These are phyloP conservation scores for Thaumatotibia leucotreta DNA, from an alignment of 1,140 invertebrate species.

Conservation along the genomic window DNA sequence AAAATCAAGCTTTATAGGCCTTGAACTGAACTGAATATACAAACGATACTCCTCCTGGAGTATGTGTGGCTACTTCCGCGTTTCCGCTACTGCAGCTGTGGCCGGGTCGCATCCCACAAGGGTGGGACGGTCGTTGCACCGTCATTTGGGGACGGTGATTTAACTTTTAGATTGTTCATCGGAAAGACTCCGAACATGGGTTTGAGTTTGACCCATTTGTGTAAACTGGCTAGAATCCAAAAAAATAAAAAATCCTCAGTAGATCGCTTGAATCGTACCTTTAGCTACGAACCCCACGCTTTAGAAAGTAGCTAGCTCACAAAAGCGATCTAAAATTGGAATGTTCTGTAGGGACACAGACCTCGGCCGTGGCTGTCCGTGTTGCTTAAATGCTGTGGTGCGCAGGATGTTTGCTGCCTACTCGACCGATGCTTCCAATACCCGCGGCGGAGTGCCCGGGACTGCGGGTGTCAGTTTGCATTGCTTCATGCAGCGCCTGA, in stretches of 20 bases:
- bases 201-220: background rate
- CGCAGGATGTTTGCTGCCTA: conserved; percentile 86
- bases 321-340: conserved; percentile 4
- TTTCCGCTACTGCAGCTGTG: too few relatives aligned
- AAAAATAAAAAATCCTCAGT: background rate
- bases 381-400: conserved; percentile 56
- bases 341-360: conserved; percentile 11
- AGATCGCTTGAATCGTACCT: background rate
- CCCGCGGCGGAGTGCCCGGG: conserved; percentile 85
- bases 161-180: too few relatives aligned
- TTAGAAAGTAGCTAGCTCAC: background rate
- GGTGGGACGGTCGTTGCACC: too few relatives aligned
- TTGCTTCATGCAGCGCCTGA: conserved; percentile 88
- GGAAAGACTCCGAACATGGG: background rate
- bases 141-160: too few relatives aligned
- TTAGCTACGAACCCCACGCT: background rate
- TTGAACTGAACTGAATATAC: too few relatives aligned
- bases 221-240: background rate
- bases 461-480: conserved; percentile 92
- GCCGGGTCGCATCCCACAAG: too few relatives aligned
- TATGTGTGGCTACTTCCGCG: too few relatives aligned
- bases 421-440: conserved; percentile 91
- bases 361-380: conserved; percentile 22
- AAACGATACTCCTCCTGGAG: too few relatives aligned
- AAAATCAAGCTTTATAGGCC: too few relatives aligned